phyloP scores from a whole-genome alignment of 1,140 invertebrate genomes.

The Bombus picipes region DNA sequence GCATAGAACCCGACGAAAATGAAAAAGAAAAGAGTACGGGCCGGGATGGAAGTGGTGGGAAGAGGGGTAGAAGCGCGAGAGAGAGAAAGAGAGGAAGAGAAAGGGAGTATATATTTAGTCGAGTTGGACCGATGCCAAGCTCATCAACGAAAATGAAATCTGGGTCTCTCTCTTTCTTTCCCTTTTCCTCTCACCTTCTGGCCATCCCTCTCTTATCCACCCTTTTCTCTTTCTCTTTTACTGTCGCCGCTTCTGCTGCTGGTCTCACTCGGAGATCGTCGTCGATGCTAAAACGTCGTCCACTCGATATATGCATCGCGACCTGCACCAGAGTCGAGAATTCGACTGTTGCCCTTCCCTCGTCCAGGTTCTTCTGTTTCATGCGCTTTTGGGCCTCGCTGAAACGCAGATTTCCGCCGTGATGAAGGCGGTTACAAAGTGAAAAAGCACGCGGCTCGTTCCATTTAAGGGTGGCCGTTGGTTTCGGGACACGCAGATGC shows the following conservation, averaged over 20 bases:
- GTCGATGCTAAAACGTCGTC: constrained; percentile 59
- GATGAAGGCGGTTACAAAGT: constrained; percentile 12
- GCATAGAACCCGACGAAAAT: constrained; percentile 44
- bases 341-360: constrained; percentile 37
- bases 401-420: constrained; percentile 23
- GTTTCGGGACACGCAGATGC: neutral
- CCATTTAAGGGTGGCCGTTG: neutral
- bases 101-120: constrained; percentile 81
- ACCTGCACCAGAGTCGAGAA: constrained; percentile 39
- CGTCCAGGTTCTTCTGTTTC: constrained; percentile 5
- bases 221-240: constrained; percentile 20
- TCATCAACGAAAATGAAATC: constrained; percentile 83
- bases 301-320: constrained; percentile 54
- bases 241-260: constrained; percentile 23
- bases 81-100: constrained; percentile 69
- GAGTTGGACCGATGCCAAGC: constrained; percentile 80
- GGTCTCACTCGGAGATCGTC: constrained; percentile 31
- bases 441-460: constrained; percentile 14
- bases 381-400: neutral
- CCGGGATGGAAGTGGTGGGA: neutral
- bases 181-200: constrained; percentile 44
- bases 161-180: constrained; percentile 77
- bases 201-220: constrained; percentile 34
- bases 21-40: constrained; percentile 47
- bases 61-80: neutral